Base-by-base conservation (phyloP, 2,888 invertebrate genomes). In the Merodon equestris region DNA sequence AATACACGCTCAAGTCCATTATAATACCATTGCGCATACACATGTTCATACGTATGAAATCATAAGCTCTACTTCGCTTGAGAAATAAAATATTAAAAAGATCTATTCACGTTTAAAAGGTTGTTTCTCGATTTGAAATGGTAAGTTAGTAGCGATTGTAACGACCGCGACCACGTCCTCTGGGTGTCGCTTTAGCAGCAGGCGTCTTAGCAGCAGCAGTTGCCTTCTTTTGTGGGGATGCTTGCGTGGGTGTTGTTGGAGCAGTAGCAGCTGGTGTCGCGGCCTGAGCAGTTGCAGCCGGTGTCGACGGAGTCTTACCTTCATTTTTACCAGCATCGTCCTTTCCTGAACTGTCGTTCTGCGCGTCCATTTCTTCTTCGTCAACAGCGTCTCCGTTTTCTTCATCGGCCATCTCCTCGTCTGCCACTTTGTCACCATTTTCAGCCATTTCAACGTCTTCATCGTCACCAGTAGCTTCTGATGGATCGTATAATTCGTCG, bases 391-490 rank as follows among this genome's bases (percentile, higher is more conserved):
- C 83, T 1, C 47, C 84, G 0, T 81, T 82, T 17, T 81, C 81
- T 44, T 83, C 77, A 0, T 77, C 83, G 10, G 63, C 77, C 73
- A 70, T 79, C 27, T 76, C 76, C 74, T 77, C 74, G 86, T 87
- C 82, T 85, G 89, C 90, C 42, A 82, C 87, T 5, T 84, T 85
- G 13, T 87, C 88, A 14, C 89, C 88, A 48, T 89, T 87, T 12
- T 89, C 90, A 48, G 82, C 83, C 86, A 90, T 90, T 68, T 88
- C 88, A 12, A 90, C 90, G 38, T 91, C 91, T 81, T 91, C 91
- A 68, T 91, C 91, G 67, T 90, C 91, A 0, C 88, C 90, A 5
- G 89, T 90, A 36, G 90, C 90, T 79, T 91, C 89, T 44, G 88
- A 88, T 51, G 89, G 89, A 84, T 89, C 89, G 56, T 89, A 89